phyloP scores from a whole-genome alignment of 2,888 invertebrate species.

The Luperina nickerlii region DNA sequence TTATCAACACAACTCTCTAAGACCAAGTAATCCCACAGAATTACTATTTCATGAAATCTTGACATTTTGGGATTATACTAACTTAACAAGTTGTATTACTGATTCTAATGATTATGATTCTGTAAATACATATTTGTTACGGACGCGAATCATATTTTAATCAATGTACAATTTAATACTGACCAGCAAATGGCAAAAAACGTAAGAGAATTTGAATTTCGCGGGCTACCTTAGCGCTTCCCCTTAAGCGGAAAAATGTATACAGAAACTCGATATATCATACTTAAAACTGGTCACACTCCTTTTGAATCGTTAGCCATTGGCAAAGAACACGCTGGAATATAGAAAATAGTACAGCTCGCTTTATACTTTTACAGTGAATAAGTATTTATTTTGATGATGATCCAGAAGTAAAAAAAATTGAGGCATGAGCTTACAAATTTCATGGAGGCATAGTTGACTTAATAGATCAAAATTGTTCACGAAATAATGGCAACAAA shows the following conservation, averaged over 20 bases:
- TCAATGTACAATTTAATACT: too few species aligned
- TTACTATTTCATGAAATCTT: too few species aligned
- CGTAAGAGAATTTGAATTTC: too few species aligned
- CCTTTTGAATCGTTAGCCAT: neutral
- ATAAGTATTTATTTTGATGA: neutral
- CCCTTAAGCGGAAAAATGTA: neutral
- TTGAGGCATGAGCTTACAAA: conserved; percentile 5
- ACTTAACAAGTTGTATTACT: too few species aligned
- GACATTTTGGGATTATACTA: too few species aligned
- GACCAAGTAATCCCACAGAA: too few species aligned
- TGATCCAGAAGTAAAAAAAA: neutral
- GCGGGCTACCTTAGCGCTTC: too few species aligned
- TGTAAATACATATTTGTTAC: too few species aligned
- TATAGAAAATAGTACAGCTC: neutral
- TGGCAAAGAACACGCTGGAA: conserved; percentile 5
- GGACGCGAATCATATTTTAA: too few species aligned
- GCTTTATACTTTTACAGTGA: neutral
- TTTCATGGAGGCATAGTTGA: conserved; percentile 31
- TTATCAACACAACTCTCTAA: too few species aligned
- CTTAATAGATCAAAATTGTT: conserved; percentile 53
- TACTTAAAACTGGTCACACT: neutral
- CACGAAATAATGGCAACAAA: conserved; percentile 36
- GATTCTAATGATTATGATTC: too few species aligned
- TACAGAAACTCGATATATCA: neutral
- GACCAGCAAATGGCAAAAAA: too few species aligned